Percentiles rank a stretch among this genome's conserved stretches.
phyloP scores from a whole-genome alignment of 2,888 invertebrate genomes.

The Toxonevra muliebris region DNA sequence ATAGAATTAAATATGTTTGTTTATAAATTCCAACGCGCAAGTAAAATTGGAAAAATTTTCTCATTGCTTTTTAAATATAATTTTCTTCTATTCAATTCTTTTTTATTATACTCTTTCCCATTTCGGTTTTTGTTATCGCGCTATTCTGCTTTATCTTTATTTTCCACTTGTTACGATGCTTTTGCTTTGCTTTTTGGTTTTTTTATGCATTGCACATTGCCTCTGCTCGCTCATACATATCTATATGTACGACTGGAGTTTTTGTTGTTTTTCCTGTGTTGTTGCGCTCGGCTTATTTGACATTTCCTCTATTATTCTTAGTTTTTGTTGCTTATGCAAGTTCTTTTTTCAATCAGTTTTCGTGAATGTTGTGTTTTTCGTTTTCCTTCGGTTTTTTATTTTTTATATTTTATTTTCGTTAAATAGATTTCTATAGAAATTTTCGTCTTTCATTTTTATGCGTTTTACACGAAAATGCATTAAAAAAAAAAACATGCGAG shows the following conservation, averaged over 20 bases:
- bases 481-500: too few relatives aligned
- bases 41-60: neutral
- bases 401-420: neutral
- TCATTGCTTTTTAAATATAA: neutral
- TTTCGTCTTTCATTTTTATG: too few relatives aligned
- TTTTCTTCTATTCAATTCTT: neutral
- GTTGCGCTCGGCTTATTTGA: neutral
- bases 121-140: conserved; percentile 19
- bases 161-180: neutral
- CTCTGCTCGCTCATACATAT: neutral
- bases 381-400: neutral
- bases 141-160: conserved; percentile 6
- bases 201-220: neutral
- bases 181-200: neutral
- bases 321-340: neutral
- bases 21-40: conserved; percentile 1
- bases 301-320: neutral
- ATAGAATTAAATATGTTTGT: neutral
- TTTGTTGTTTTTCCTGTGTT: neutral
- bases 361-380: conserved; percentile 8
- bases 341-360: neutral
- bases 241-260: conserved; percentile 4
- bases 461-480: too few relatives aligned
- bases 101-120: neutral
- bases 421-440: too few relatives aligned